Conservation (phyloP, 2,113 vertebrate species). For the Phaethon lepturus region DNA sequence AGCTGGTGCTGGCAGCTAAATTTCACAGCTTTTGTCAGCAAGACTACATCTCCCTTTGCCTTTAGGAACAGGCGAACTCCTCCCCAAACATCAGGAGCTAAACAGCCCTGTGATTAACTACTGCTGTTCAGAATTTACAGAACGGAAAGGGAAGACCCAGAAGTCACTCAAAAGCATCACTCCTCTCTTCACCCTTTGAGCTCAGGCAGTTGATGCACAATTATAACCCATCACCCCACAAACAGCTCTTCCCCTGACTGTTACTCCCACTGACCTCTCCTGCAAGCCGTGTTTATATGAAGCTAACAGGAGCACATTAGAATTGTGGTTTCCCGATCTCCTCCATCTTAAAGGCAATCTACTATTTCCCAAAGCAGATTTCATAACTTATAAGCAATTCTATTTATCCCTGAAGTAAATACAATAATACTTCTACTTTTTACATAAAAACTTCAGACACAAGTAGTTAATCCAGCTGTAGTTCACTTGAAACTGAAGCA, state of each 20-base stretch:
- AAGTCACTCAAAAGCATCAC: background rate
- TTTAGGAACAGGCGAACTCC: background rate
- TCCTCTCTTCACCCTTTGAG: background rate
- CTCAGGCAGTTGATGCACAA: background rate
- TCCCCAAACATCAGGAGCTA: background rate
- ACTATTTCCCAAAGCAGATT: background rate
- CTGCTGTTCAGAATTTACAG: background rate
- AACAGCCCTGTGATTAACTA: background rate
- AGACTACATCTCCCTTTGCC: background rate
- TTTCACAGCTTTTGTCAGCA: slow-evolving; percentile 17
- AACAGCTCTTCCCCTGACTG: background rate
- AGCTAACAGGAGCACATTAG: background rate
- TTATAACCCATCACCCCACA: background rate
- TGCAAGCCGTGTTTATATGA: background rate
- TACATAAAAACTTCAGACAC: background rate
- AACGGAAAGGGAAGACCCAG: background rate
- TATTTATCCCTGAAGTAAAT: background rate
- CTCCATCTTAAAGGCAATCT: background rate
- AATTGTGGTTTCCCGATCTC: background rate
- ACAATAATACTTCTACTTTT: background rate
- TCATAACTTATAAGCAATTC: background rate
- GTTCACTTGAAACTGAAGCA: background rate
- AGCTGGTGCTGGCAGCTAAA: slow-evolving; percentile 17
- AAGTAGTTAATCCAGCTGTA: background rate
- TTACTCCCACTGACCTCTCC: background rate